Conservation (phyloP, 2,113 vertebrate species). For the Indri indri region DNA sequence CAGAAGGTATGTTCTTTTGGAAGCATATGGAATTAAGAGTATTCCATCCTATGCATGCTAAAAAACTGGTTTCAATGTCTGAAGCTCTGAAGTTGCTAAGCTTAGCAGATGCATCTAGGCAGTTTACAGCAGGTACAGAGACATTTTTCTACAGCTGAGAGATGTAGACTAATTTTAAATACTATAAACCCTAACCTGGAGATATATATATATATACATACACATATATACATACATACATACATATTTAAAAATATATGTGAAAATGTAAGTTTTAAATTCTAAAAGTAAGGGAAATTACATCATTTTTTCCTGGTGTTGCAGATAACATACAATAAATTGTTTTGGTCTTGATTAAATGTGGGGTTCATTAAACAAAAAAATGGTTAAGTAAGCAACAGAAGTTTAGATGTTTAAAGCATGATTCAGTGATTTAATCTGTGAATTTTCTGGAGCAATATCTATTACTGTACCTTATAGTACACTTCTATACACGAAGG, state of each 20-base stretch:
- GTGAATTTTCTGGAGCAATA: background rate
- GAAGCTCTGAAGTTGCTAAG: background rate
- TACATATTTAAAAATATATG: background rate
- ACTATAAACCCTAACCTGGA: background rate
- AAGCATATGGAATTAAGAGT: background rate
- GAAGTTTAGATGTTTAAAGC: background rate
- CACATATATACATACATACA: too few relatives aligned
- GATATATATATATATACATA: background rate
- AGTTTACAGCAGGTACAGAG: background rate
- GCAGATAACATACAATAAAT: background rate
- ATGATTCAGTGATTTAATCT: background rate
- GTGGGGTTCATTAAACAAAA: background rate
- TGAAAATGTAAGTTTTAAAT: background rate
- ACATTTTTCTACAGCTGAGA: background rate
- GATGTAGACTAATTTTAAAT: background rate
- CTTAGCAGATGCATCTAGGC: background rate
- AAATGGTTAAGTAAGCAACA: background rate
- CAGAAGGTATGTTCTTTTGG: background rate
- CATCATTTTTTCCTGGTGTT: background rate
- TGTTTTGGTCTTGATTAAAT: background rate
- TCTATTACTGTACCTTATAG: background rate
- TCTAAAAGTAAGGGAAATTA: background rate
- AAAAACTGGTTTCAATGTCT: background rate
- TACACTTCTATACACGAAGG: background rate
- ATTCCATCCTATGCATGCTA: background rate